phyloP scores from a whole-genome alignment of 2,113 vertebrate species.

The Coturnix japonica region DNA sequence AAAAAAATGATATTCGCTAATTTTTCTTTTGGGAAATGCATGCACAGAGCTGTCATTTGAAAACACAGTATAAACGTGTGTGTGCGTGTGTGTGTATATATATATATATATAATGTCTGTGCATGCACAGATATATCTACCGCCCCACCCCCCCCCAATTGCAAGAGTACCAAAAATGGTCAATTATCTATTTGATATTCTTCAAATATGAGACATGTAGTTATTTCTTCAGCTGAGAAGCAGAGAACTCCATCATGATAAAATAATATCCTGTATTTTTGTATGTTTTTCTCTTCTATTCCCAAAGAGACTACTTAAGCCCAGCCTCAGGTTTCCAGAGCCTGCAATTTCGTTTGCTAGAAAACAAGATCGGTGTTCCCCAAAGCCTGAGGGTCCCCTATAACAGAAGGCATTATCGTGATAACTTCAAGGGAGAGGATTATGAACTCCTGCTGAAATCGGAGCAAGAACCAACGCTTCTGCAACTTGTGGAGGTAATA shows the following conservation, averaged over 20 bases:
- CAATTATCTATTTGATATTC: background rate
- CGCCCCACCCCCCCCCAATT: background rate
- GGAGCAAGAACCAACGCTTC: slow-evolving; percentile 86
- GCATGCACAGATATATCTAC: background rate
- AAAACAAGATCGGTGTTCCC: slow-evolving; percentile 94
- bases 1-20: background rate
- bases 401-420: slow-evolving; percentile 91
- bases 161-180: background rate
- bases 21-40: background rate
- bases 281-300: background rate
- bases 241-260: background rate
- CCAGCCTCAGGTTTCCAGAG: slow-evolving; percentile 97
- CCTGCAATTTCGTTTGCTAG: slow-evolving; percentile 92
- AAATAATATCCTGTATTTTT: background rate
- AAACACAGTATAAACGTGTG: background rate
- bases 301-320: slow-evolving; percentile 86
- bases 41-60: background rate
- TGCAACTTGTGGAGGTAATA: slow-evolving; percentile 91
- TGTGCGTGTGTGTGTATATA: too few relatives aligned
- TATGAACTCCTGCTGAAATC: slow-evolving; percentile 84
- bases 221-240: background rate
- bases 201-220: background rate
- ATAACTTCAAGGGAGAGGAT: slow-evolving; percentile 89
- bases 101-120: background rate
- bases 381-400: slow-evolving; percentile 92